These are phyloP conservation scores for Heteromormyrus szaboi DNA, from an alignment of 2,797 vertebrate genomes.

Conservation along the genomic window DNA sequence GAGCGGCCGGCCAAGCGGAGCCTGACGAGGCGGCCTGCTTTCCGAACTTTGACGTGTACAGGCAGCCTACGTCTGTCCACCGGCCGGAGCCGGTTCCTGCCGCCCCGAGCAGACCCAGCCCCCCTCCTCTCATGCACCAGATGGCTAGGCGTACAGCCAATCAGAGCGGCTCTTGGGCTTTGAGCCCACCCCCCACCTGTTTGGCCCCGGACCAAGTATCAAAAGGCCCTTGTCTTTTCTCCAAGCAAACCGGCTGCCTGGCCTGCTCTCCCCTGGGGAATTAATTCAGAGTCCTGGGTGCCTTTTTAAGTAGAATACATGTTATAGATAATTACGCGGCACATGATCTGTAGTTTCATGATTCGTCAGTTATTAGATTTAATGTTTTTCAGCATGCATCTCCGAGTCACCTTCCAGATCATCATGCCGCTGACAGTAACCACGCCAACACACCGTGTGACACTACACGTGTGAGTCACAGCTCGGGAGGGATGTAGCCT, in stretches of 20 bases:
- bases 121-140: not conserved
- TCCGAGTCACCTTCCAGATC: not conserved
- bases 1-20: not conserved
- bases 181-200: constrained; percentile 12
- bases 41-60: not conserved
- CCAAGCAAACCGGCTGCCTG: not conserved
- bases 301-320: not conserved
- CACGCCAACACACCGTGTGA: not conserved
- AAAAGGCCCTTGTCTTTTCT: constrained; percentile 7
- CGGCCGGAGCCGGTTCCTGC: not conserved
- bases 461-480: not conserved
- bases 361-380: not conserved
- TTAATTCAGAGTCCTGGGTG: not conserved
- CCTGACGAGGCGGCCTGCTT: not conserved
- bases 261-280: not conserved
- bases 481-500: not conserved
- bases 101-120: not conserved
- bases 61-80: constrained; percentile 6
- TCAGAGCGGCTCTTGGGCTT: constrained; percentile 1
- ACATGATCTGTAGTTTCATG: not conserved
- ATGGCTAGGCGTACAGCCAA: constrained; percentile 7
- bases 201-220: not conserved
- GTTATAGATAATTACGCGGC: not conserved
- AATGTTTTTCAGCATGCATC: not conserved
- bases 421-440: not conserved